Conservation (phyloP, 2,797 vertebrate species). For the Distichodus sexfasciatus region DNA sequence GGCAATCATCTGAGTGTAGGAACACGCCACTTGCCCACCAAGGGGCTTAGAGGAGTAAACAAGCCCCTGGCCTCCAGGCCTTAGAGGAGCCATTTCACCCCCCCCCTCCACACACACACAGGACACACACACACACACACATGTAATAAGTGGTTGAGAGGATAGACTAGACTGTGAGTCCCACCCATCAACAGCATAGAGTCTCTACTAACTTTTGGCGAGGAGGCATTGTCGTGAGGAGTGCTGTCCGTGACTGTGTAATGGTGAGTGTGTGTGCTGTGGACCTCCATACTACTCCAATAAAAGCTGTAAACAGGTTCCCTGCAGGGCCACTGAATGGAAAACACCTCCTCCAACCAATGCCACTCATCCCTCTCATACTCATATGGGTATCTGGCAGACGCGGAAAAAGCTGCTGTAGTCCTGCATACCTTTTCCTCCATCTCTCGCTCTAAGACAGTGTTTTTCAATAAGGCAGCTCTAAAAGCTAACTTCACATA, state of each 20-base stretch:
- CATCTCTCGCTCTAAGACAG: too few species aligned
- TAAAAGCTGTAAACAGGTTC: constrained; percentile 51
- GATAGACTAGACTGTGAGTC: constrained; percentile 45
- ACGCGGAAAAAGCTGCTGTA: too few species aligned
- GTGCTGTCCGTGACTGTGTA: constrained; percentile 38
- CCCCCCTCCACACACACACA: too few species aligned
- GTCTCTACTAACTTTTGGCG: constrained; percentile 43
- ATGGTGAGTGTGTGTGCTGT: constrained; percentile 29
- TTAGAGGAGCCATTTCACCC: constrained; percentile 60
- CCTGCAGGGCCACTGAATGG: constrained; percentile 44
- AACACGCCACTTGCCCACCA: constrained; percentile 61
- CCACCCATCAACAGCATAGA: too few species aligned
- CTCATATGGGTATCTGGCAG: constrained; percentile 26
- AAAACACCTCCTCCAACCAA: constrained; percentile 53
- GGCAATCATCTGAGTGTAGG: constrained; percentile 66
- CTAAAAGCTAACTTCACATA: too few species aligned
- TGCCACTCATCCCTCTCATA: constrained; percentile 33
- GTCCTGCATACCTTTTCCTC: too few species aligned
- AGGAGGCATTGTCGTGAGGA: too few species aligned
- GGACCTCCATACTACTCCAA: constrained; percentile 42
- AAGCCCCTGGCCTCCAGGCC: constrained; percentile 60
- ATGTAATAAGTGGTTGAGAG: constrained; percentile 57
- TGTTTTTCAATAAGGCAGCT: too few species aligned
- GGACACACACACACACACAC: constrained; percentile 42
- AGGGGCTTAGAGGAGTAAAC: constrained; percentile 71